phyloP scores from a whole-genome alignment of 2,113 vertebrate genomes.

The Mobula birostris region DNA sequence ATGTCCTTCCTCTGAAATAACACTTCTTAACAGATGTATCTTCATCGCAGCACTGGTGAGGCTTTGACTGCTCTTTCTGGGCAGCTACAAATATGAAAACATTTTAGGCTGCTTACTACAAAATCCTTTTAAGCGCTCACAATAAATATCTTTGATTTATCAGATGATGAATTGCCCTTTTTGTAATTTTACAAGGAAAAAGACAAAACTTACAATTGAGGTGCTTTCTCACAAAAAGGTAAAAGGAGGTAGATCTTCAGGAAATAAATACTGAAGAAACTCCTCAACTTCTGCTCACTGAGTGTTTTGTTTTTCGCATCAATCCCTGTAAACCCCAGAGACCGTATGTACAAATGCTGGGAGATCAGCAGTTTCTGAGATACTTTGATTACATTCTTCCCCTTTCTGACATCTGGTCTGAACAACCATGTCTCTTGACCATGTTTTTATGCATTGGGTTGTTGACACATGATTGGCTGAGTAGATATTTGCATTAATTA shows the following conservation, averaged over 20 bases:
- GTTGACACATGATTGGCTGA: no score
- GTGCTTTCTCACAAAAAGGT: not conserved
- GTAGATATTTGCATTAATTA: no score
- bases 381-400: no score
- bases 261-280: not conserved
- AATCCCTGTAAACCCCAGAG: no score
- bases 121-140: not conserved
- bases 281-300: not conserved
- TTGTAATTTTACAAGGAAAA: not conserved
- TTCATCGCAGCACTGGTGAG: not conserved
- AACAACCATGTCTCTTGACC: no score
- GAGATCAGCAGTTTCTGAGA: no score
- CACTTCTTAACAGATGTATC: not conserved
- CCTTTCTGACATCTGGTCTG: no score
- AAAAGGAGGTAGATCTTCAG: not conserved
- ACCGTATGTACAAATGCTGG: no score
- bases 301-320: no score
- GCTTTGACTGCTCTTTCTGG: not conserved
- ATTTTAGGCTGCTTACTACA: not conserved
- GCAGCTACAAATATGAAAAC: not conserved
- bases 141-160: not conserved
- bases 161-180: not conserved
- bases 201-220: not conserved
- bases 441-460: no score
- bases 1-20: not conserved